Evolutionary conservation across 2,113 vertebrate species (phyloP), one percentile per base, ranked within the genome.

Genomic region (Seriola rivoliana): DNA sequence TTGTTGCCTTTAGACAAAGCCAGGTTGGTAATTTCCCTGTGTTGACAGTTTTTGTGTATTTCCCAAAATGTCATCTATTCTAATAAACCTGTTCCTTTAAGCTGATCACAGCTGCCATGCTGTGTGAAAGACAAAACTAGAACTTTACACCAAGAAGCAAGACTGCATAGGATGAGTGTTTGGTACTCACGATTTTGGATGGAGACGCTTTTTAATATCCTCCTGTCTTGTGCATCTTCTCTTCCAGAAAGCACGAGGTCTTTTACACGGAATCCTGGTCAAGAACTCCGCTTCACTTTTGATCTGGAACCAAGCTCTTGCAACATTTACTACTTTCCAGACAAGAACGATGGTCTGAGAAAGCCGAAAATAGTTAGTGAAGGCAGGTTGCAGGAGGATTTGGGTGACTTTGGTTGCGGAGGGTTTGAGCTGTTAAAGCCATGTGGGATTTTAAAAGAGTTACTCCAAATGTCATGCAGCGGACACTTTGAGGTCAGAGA

Each of bases 291-390:
- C 0, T 0, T 83, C 9, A 21, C 0, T 46, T 68, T 11, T 12
- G 0, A 54, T 7, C 25, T 85, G 77, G 21, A 75, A n/a, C 8
- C 16, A 0, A 4, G 9, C 1, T 55, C 34, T 57, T 88, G 85
- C 77, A 85, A 85, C 74, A 71, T 90, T 78, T 71, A 75, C 74
- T 90, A 78, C 71, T 25, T 68, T 14, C 29, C 69, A 67, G 5
- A 38, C 0, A 10, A 9, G 1, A 8, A 8, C 8, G 0, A 8
- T 0, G 5, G 21, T 1, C 0, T 0, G 12, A 3, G 0, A 11
- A 25, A 44, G 50, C n/a, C 3, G 19, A 0, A n/a, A 0, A 44
- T 90, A 1, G 63, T 87, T 12, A 42, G 10, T 44, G 1, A 34
- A 0, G 88, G 88, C 10, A 10, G 1, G 17, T 19, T 50, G 42